These are phyloP conservation scores for Nycticryphes semicollaris DNA, from an alignment of 2,113 vertebrate genomes.

Conservation along the genomic window DNA sequence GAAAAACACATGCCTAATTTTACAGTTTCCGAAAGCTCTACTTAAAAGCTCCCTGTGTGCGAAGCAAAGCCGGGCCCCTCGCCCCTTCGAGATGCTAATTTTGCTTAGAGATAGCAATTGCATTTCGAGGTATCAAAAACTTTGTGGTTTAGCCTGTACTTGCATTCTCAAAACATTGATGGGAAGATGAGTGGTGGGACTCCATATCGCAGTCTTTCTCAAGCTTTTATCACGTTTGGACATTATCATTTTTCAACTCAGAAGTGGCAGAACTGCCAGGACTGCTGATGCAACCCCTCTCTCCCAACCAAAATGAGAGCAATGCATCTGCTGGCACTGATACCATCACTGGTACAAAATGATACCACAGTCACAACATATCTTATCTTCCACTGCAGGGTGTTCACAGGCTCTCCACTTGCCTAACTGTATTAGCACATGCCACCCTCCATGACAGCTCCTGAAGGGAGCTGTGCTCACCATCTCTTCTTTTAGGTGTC, in stretches of 20 bases:
- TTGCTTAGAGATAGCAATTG: not conserved
- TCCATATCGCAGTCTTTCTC: not conserved
- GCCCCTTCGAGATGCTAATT: not conserved
- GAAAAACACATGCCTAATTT: not conserved
- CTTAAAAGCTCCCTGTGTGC: not conserved
- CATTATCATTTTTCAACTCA: slow-evolving; percentile 10
- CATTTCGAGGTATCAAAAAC: not conserved
- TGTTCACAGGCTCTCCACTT: slow-evolving; percentile 24
- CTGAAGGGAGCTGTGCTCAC: not conserved
- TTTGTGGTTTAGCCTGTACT: not conserved
- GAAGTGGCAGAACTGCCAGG: not conserved
- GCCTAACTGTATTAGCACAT: not conserved
- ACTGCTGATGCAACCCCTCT: not conserved
- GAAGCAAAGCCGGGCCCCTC: not conserved
- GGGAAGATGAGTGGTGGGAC: not conserved
- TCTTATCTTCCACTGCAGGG: slow-evolving; percentile 11
- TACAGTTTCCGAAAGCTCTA: not conserved
- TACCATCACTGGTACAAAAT: slow-evolving; percentile 4
- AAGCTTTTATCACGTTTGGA: slow-evolving; percentile 19
- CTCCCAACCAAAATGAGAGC: not conserved
- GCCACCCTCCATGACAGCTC: not conserved
- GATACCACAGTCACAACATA: not conserved
- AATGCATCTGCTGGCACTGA: not conserved
- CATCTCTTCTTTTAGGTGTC: not conserved
- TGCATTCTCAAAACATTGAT: not conserved